A percentile compares a stretch with the other conserved stretches of the same genome.
Conservation (phyloP, 2,888 invertebrate genomes). For the Palloptera scutellata region DNA sequence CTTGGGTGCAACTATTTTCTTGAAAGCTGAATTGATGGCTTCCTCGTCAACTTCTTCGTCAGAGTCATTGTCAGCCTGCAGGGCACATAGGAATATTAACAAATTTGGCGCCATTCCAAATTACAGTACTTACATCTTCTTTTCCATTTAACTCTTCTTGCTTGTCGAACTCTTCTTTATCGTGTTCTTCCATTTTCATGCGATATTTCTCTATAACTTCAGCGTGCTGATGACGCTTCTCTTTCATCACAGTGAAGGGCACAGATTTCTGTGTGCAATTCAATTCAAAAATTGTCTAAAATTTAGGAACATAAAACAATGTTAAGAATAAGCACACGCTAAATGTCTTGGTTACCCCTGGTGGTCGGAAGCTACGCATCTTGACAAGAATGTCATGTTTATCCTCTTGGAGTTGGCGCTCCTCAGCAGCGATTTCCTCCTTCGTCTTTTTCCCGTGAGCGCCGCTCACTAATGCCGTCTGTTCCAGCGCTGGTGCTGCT, state of each 20-base stretch:
- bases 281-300: slow-evolving; percentile 87
- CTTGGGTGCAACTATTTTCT: slow-evolving; percentile 67
- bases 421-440: slow-evolving; percentile 47
- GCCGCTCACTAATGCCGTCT: slow-evolving; percentile 56
- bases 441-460: slow-evolving; percentile 68
- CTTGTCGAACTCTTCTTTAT: slow-evolving; percentile 51
- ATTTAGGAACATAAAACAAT: background rate
- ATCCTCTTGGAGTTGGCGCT: slow-evolving; percentile 53
- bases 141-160: slow-evolving; percentile 54
- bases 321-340: background rate
- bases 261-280: slow-evolving; percentile 81
- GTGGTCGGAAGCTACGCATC: slow-evolving; percentile 61
- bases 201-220: slow-evolving; percentile 65
- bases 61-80: too few species aligned
- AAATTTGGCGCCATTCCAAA: too few species aligned
- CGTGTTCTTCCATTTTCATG: slow-evolving; percentile 56
- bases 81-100: too few species aligned
- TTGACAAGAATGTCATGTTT: slow-evolving; percentile 59
- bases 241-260: slow-evolving; percentile 85
- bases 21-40: slow-evolving; percentile 69
- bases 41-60: slow-evolving; percentile 65
- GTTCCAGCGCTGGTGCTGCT: slow-evolving; percentile 58
- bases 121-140: slow-evolving; percentile 42
- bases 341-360: slow-evolving; percentile 52
- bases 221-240: slow-evolving; percentile 79